Conservation (phyloP, 2,888 invertebrate species). For the Papilio demoleus region DNA sequence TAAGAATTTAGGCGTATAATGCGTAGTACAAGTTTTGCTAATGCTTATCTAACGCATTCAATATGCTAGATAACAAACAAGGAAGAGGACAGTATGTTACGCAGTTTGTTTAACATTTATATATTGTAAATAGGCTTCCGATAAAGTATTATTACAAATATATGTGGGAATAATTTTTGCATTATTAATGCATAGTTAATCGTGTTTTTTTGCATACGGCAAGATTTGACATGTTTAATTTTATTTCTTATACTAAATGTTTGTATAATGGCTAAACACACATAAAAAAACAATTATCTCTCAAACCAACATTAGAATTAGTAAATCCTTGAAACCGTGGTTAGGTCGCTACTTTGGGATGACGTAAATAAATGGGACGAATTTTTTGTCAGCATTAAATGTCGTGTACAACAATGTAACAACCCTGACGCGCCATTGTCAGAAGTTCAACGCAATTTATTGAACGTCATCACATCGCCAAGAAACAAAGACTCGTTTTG, state of each 20-base stretch:
- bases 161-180: not conserved
- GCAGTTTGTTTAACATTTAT: conserved; percentile 33
- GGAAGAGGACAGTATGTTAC: conserved; percentile 27
- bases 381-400: not conserved
- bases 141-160: conserved; percentile 17
- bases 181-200: not conserved
- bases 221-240: no score
- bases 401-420: conserved; percentile 3
- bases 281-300: not conserved
- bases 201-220: no score
- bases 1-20: conserved; percentile 5
- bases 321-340: not conserved
- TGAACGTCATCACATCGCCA: conserved; percentile 14
- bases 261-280: not conserved
- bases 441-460: conserved; percentile 19
- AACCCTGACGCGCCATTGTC: conserved; percentile 24
- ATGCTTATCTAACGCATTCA: conserved; percentile 24
- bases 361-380: not conserved
- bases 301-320: not conserved
- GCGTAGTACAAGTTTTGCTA: not conserved
- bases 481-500: conserved; percentile 17
- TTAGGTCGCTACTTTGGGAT: not conserved
- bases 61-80: conserved; percentile 12
- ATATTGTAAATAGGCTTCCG: conserved; percentile 20
- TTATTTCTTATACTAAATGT: not conserved